These are phyloP conservation scores for Corythaixoides concolor DNA, from an alignment of 2,113 vertebrate species.

Conservation along the genomic window DNA sequence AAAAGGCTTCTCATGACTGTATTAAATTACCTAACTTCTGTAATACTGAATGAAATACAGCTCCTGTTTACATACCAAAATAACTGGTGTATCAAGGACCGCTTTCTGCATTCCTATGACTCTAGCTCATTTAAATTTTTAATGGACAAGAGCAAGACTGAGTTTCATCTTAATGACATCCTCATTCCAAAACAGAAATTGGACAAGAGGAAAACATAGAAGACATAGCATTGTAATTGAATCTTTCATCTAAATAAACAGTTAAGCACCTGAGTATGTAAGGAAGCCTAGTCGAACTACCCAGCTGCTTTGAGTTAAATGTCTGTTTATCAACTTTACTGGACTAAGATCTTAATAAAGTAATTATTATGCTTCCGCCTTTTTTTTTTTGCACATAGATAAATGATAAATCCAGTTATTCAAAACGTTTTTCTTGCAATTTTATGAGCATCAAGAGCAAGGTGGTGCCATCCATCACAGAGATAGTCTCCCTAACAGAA, in stretches of 20 bases:
- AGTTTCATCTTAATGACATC: neutral
- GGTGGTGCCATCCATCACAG: neutral
- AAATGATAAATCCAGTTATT: neutral
- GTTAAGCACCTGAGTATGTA: neutral
- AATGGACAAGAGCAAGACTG: neutral
- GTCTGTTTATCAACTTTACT: neutral
- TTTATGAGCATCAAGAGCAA: neutral
- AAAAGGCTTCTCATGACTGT: neutral
- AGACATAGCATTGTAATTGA: neutral
- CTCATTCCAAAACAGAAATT: neutral
- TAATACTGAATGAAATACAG: conserved; percentile 10
- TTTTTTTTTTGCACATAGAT: neutral
- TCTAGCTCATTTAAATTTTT: neutral
- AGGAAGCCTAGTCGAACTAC: neutral
- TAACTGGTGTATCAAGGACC: neutral
- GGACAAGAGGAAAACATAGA: neutral
- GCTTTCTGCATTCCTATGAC: neutral
- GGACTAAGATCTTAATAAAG: neutral
- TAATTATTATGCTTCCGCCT: neutral
- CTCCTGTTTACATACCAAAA: conserved; percentile 3
- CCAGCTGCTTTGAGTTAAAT: neutral
- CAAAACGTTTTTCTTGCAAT: neutral
- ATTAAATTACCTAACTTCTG: neutral
- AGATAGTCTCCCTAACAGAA: neutral
- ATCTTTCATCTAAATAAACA: neutral